Evolutionary conservation across 2,797 vertebrate species (phyloP).

Genomic region (Limosa lapponica): DNA sequence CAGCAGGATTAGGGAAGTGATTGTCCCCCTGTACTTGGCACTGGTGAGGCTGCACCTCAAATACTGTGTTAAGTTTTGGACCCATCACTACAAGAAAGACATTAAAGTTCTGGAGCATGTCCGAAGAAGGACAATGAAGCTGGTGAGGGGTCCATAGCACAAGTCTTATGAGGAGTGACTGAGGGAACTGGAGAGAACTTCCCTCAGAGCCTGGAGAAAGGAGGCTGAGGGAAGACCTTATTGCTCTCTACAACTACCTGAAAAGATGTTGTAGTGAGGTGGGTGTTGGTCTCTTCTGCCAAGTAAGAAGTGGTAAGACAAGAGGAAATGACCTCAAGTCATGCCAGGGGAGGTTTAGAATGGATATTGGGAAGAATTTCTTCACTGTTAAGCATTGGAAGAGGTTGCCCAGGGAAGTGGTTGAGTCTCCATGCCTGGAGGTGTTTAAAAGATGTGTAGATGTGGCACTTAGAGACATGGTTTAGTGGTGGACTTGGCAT

Average conservation of each 20-base stretch:
- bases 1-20: not conserved
- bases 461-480: too few species aligned
- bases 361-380: not conserved
- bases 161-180: not conserved
- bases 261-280: not conserved
- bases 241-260: not conserved
- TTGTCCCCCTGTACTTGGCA: too few species aligned
- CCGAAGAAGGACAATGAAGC: not conserved
- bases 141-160: not conserved
- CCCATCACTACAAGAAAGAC: not conserved
- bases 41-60: too few species aligned
- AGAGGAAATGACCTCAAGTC: not conserved
- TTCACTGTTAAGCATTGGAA: not conserved
- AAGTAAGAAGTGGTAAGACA: not conserved
- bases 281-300: not conserved
- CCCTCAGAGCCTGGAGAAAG: not conserved
- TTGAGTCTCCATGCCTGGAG: not conserved
- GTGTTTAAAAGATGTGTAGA: fast-evolving
- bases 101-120: not conserved
- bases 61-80: not conserved
- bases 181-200: not conserved
- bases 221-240: not conserved
- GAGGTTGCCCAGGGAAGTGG: not conserved
- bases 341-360: not conserved
- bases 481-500: not conserved